Evolutionary conservation across 2,797 vertebrate species (phyloP), one percentile per base, ranked within the genome.

Genomic region (Melanitta fusca): DNA sequence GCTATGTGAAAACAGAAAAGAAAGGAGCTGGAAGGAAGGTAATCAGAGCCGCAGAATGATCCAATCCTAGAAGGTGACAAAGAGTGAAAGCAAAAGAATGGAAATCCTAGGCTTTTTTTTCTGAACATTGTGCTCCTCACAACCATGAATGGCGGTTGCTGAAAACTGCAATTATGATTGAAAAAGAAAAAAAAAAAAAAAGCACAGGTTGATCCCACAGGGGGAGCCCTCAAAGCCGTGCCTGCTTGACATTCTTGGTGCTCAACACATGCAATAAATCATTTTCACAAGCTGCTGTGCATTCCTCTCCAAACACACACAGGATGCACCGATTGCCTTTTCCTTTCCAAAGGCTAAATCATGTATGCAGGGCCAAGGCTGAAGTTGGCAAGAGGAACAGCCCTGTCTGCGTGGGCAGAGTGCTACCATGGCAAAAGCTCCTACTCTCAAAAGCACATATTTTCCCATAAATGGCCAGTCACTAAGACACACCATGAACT

Each of bases 391-490:
- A 61, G 71, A 84, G 8, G 58, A 85, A 30, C 56, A 61, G 22
- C 69, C 69, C 66, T 51, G 45, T 68, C 85, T 85, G 79, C 17
- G 34, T 53, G 81, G 91, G 65, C 89, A 91, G 92, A 74, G 62
- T 24, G 69, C 81, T 80, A 28, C 82, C 82, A 87, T 25, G 54
- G 78, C 61, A 65, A 75, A 85, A 91, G 51, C 93, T 80, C 88
- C 10, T 25, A 47, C 79, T 93, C 66, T 58, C 53, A 45, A 80
- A 85, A 92, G 91, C 77, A 87, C 96, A 95, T 96, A 94, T 86
- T 96, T 96, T 96, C 88, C 96, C 95, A 95, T 97, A 96, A 96
- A 97, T 96, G 96, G 96, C 92, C 66, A 71, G 57, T 66, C 92
- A 57, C 61, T 88, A 43, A 68, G 86, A 81, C 58, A 60, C 88